Evolutionary conservation across 2,888 invertebrate genomes (phyloP), one percentile per base, ranked within the genome.

Genomic region (Tachina grossa): DNA sequence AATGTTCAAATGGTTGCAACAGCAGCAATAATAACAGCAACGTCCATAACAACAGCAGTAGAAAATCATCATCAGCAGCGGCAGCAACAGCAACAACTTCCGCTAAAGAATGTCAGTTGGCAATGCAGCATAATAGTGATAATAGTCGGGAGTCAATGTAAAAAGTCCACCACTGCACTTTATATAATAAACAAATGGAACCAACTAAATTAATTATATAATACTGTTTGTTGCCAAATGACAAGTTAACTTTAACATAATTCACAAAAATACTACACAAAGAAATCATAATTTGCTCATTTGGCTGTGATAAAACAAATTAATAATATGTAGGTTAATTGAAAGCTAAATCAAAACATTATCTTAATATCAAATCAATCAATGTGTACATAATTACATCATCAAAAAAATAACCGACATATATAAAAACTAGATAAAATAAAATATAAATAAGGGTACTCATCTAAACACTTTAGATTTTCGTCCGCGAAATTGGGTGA

Each of bases 131-230:
- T 66, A 95, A 95, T 88, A 95, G 95, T 90, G 96, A 96, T 90
- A 96, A 96, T 90, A 96, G 96, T 90, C 94, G 96, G 87, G 96
- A 96, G 91, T 96, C 96, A 66, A 95, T 94, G 90, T 94, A 82
- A 87, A 77, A 80, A 41, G 74, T 53, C 9, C 45, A 63, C 57
- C 45, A 45, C 39, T 14, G 51, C 16, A 65, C 14, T 3, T 4
- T 14, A 65, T 13, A 11, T 14, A 43, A 0, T 31, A 31, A 59
- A 47, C n/a, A n/a, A 39, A 72, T 31, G 14, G 19, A 39, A 57
- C 4, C 8, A 41, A 45, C 65, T 65, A 31, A 53, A 51, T 43
- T n/a, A 19, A 66, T 59, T n/a, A 57, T n/a, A 59, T 45, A 65
- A 31, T 83, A 22, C 57, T 61, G 66, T 49, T 53, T 81, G 57